phyloP scores from a whole-genome alignment of 1,140 invertebrate genomes.

The Philaenus spumarius region DNA sequence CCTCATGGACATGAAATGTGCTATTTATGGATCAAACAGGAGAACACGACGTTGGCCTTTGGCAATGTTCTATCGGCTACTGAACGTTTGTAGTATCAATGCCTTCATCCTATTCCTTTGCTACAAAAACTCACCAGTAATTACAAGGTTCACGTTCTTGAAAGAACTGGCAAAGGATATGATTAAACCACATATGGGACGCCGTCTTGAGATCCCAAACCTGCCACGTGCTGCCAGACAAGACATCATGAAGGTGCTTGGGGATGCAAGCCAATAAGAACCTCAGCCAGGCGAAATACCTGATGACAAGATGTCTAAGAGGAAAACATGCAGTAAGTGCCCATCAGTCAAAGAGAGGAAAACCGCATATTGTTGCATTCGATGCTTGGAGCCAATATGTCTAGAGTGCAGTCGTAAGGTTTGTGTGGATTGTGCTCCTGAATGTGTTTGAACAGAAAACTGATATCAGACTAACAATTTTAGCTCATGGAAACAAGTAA shows the following conservation, averaged over 20 bases:
- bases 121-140: constrained; percentile 11
- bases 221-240: too few species aligned
- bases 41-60: too few species aligned
- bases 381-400: constrained; percentile 8
- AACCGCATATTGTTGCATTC: constrained; percentile 6
- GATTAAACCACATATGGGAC: constrained; percentile 28
- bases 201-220: constrained; percentile 20
- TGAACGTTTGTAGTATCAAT: too few species aligned
- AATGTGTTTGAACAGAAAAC: too few species aligned
- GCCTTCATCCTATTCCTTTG: constrained; percentile 10
- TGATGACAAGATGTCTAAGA: constrained; percentile 6
- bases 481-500: too few species aligned
- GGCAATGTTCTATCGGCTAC: too few species aligned
- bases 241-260: too few species aligned
- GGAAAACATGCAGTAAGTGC: constrained; percentile 9
- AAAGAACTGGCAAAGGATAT: too few species aligned
- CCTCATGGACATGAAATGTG: constrained; percentile 31
- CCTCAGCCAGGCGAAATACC: not conserved
- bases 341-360: constrained; percentile 9
- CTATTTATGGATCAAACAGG: too few species aligned
- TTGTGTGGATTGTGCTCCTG: not conserved
- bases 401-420: constrained; percentile 5
- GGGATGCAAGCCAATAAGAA: too few species aligned
- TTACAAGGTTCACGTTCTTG: too few species aligned
- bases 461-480: too few species aligned